Evolutionary conservation across 2,888 invertebrate species (phyloP).

Genomic region (Exephanes ischioxanthus): DNA sequence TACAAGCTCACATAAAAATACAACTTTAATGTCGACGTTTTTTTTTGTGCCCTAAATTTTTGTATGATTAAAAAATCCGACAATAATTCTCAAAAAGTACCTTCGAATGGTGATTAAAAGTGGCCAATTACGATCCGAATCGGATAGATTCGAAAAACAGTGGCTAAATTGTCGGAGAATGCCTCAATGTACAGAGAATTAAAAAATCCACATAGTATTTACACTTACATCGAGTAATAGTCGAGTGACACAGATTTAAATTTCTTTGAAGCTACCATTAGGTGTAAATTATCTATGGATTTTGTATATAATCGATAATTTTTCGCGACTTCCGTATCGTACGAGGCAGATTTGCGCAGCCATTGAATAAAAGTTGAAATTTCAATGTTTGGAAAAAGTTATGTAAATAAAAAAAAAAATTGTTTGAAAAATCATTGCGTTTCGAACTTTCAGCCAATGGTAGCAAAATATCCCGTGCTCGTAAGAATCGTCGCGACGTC

Average conservation of each 20-base stretch:
- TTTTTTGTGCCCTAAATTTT: neutral
- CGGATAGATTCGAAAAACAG: neutral
- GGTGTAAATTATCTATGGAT: slow-evolving; percentile 24
- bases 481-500: neutral
- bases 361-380: neutral
- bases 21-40: neutral
- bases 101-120: neutral
- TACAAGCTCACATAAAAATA: neutral
- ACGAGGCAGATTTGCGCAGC: neutral
- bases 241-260: slow-evolving; percentile 14
- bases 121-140: neutral
- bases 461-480: neutral
- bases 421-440: neutral
- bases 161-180: neutral
- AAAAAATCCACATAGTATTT: slow-evolving; percentile 46
- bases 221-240: slow-evolving; percentile 35
- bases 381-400: neutral
- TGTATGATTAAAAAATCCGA: neutral
- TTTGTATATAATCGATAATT: slow-evolving; percentile 11
- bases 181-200: slow-evolving; percentile 5
- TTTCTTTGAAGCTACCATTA: neutral
- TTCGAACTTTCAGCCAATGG: neutral
- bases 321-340: neutral
- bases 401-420: neutral
- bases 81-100: neutral